Evolutionary conservation across 2,797 vertebrate species (phyloP), one percentile per base, ranked within the genome.

Genomic region (Allobates femoralis): DNA sequence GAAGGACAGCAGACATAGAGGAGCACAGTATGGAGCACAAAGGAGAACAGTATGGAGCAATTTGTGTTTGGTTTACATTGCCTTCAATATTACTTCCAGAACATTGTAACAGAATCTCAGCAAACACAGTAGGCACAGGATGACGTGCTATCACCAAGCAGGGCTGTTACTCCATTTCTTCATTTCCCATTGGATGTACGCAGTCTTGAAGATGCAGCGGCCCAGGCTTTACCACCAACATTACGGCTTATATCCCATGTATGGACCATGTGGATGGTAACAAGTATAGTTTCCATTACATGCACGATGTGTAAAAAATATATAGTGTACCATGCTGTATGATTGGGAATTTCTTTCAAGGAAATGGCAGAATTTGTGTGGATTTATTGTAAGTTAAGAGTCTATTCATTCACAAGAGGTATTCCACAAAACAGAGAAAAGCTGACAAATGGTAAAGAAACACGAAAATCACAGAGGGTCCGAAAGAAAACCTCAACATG

Each of bases 11-110:
- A 56, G 37, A 51, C 19, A 51, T 7, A 84, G 56, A 53, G 21
- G 5, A 55, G 46, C 16, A 37, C 10, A 26, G 41, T 41, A 88
- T 75, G 89, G 89, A 91, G 90, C 90, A 92, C n/a, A 84, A 37
- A 53, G 21, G 5, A 55, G 46, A 10, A 37, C 10, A 26, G 41
- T 41, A 88, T 75, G 89, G 89, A 91, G 90, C 90, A 92, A 91
- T 84, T 87, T 90, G 89, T 90, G 89, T 85, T 79, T 66, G 86
- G 90, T 90, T 90, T 83, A 89, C 90, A 5, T 60, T 37, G 28
- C 23, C 16, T 67, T 30, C 11, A 19, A 7, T n/a, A 19, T 26
- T 55, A 26, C 16, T 2, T 37, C 14, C 23, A 26, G 19, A 71
- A 71, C 67, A 71, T 3, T 23, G 67, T 14, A 56, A 76, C 74